Evolutionary conservation across 2,113 vertebrate genomes (phyloP).

Genomic region (Ammodramus savannarum): DNA sequence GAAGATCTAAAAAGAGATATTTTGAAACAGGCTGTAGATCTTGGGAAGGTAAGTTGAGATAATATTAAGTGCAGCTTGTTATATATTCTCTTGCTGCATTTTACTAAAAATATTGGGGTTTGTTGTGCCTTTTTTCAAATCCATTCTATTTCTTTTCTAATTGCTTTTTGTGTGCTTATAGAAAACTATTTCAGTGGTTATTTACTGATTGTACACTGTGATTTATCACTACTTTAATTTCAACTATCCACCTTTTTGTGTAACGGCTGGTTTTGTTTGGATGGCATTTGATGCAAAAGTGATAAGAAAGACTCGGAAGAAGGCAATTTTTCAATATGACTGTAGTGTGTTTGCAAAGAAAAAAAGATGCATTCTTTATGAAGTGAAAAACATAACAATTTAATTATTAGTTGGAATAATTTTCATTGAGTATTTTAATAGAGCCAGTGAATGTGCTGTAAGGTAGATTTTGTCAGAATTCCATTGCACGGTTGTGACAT

Average conservation of each 20-base stretch:
- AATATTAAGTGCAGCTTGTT: background rate
- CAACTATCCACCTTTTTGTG: background rate
- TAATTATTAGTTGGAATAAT: background rate
- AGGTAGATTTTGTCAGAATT: background rate
- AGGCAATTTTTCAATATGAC: background rate
- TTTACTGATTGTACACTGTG: background rate
- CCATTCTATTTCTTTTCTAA: background rate
- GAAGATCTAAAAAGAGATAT: constrained; percentile 79
- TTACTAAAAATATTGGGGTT: background rate
- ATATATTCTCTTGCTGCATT: background rate
- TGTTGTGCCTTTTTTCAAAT: background rate
- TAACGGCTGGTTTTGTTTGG: background rate
- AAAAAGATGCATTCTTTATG: background rate
- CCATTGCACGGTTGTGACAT: background rate
- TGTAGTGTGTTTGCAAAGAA: background rate
- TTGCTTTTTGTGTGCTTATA: background rate
- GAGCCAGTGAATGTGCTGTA: background rate
- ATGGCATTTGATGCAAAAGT: background rate
- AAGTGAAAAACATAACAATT: background rate
- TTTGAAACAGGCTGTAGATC: constrained; percentile 77
- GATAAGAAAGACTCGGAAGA: background rate
- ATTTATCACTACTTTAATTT: background rate
- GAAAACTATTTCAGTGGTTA: background rate
- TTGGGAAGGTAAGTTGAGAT: constrained; percentile 79
- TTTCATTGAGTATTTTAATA: background rate